Evolutionary conservation across 2,797 vertebrate species (phyloP).

Genomic region (Notolabrus celidotus): DNA sequence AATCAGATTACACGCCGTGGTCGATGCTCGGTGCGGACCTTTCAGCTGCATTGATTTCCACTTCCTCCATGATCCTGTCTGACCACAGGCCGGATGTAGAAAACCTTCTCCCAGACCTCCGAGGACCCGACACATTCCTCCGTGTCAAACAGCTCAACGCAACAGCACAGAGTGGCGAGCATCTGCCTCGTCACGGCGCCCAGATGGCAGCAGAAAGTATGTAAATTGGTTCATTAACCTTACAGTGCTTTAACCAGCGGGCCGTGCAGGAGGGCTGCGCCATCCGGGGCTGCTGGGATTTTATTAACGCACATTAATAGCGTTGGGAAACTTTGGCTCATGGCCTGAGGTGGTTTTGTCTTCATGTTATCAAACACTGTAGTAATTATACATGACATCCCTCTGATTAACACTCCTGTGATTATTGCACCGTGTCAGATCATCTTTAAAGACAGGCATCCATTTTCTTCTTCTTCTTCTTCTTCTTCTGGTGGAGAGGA

Average conservation of each 20-base stretch:
- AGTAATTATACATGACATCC: slow-evolving; percentile 85
- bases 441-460: slow-evolving; percentile 50
- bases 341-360: slow-evolving; percentile 78
- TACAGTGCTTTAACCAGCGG: slow-evolving; percentile 81
- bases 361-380: slow-evolving; percentile 78
- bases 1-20: slow-evolving; percentile 18
- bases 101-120: slow-evolving; percentile 57
- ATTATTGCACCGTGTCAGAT: slow-evolving; percentile 79
- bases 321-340: slow-evolving; percentile 76
- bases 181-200: slow-evolving; percentile 74
- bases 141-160: slow-evolving; percentile 48
- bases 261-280: slow-evolving; percentile 76
- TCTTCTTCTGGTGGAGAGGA: too few relatives aligned
- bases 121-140: slow-evolving; percentile 67
- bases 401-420: slow-evolving; percentile 84
- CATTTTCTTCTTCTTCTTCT: too few relatives aligned
- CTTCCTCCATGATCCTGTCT: slow-evolving; percentile 28
- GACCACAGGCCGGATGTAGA: slow-evolving; percentile 47
- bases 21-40: slow-evolving; percentile 4
- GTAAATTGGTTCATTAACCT: slow-evolving; percentile 88
- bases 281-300: slow-evolving; percentile 79
- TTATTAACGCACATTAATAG: slow-evolving; percentile 84
- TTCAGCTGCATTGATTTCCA: slow-evolving; percentile 32
- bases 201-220: slow-evolving; percentile 83
- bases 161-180: slow-evolving; percentile 64